phyloP scores from a whole-genome alignment of 2,888 invertebrate genomes.

The Plebejus argus region DNA sequence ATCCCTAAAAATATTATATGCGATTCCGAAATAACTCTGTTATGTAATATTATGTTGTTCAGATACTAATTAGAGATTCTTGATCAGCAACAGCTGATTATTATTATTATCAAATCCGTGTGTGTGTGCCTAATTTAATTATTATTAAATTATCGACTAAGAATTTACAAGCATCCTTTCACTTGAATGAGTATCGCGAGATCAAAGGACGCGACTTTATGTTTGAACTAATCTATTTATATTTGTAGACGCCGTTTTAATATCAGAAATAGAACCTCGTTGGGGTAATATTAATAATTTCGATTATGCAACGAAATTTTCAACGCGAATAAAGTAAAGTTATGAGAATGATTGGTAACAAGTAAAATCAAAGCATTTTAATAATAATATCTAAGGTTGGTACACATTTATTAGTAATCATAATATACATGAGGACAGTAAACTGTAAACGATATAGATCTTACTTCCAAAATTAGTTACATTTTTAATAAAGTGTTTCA shows the following conservation, averaged over 20 bases:
- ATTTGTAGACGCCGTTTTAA: neutral
- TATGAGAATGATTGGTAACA: too few species aligned
- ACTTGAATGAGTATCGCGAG: conserved; percentile 18
- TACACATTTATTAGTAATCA: too few species aligned
- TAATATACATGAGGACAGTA: too few species aligned
- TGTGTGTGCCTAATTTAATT: conserved; percentile 21
- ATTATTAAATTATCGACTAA: conserved; percentile 27
- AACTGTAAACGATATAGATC: too few species aligned
- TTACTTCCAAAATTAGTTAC: too few species aligned
- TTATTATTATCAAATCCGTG: conserved; percentile 12
- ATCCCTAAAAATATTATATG: neutral
- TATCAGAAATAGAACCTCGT: neutral
- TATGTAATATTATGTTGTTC: neutral
- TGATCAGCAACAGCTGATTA: neutral
- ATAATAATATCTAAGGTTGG: too few species aligned
- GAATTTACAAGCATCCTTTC: conserved; percentile 24
- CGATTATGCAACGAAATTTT: neutral
- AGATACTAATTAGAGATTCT: neutral
- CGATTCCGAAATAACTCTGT: neutral
- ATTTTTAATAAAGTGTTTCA: too few species aligned
- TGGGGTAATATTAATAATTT: too few species aligned
- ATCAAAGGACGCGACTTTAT: conserved; percentile 11
- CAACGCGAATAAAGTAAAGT: neutral
- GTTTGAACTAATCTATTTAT: neutral
- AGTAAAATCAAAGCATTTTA: too few species aligned